A percentile compares a stretch with the other conserved stretches of the same genome.
These are phyloP conservation scores for Artemia sinica DNA, from an alignment of 2,888 invertebrate species.

Conservation along the genomic window DNA sequence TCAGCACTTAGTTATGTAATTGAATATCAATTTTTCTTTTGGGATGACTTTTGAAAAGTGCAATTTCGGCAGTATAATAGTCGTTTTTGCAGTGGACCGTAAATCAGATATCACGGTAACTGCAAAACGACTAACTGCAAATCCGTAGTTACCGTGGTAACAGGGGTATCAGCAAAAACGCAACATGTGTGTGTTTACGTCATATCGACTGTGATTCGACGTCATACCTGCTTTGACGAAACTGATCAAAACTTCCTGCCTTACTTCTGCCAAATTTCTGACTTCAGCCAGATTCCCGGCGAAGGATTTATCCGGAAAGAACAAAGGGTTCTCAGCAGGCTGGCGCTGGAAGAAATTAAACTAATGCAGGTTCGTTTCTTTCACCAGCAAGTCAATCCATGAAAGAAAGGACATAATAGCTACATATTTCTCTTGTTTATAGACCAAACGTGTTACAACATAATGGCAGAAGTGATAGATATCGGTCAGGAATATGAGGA, in stretches of 20 bases:
- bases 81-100: slow-evolving; percentile 10
- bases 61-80: slow-evolving; percentile 1
- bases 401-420: background rate
- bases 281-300: too few species aligned
- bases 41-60: slow-evolving; percentile 2
- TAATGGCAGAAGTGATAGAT: slow-evolving; percentile 11
- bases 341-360: too few species aligned
- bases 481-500: slow-evolving; percentile 3
- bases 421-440: background rate
- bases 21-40: background rate
- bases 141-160: too few species aligned
- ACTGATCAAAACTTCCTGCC: too few species aligned
- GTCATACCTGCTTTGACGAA: too few species aligned
- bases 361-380: background rate
- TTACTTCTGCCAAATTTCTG: too few species aligned
- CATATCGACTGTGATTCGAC: too few species aligned
- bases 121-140: background rate
- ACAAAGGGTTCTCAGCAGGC: too few species aligned
- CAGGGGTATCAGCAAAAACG: too few species aligned
- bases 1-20: background rate
- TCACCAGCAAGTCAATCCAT: background rate
- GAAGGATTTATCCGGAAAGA: too few species aligned
- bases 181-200: too few species aligned
- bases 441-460: slow-evolving; percentile 7
- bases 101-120: slow-evolving; percentile 2